Evolutionary conservation across 2,888 invertebrate species (phyloP).

Genomic region (Drosophila setosimentum): DNA sequence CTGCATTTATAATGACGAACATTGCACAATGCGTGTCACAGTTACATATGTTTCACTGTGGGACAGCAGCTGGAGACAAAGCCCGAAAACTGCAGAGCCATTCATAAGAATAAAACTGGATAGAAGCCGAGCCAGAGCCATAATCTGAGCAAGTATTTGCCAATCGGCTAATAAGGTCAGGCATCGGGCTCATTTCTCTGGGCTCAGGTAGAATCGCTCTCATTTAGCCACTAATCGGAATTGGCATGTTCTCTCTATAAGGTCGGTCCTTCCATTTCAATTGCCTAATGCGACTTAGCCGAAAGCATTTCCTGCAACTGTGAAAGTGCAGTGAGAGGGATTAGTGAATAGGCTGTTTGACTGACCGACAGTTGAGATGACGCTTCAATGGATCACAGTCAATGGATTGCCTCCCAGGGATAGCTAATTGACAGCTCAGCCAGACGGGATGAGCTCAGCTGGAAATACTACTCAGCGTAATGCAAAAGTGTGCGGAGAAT

Average conservation of each 20-base stretch:
- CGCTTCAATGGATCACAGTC: slow-evolving; percentile 50
- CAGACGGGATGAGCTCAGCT: slow-evolving; percentile 52
- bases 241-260: slow-evolving; percentile 31
- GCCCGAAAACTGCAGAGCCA: not conserved
- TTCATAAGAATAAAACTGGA: slow-evolving; percentile 23
- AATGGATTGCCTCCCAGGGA: slow-evolving; percentile 13
- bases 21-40: slow-evolving; percentile 42
- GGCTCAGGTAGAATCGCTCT: slow-evolving; percentile 9
- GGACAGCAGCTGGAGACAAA: slow-evolving; percentile 26
- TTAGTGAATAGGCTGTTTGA: slow-evolving; percentile 37
- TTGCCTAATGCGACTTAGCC: slow-evolving; percentile 34
- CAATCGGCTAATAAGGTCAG: slow-evolving; percentile 63
- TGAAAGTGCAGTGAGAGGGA: slow-evolving; percentile 33
- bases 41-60: slow-evolving; percentile 68
- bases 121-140: not conserved
- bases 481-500: not conserved
- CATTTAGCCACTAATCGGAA: slow-evolving; percentile 38
- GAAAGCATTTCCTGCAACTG: slow-evolving; percentile 36
- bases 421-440: slow-evolving; percentile 53
- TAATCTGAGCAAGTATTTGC: slow-evolving; percentile 24
- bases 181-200: not conserved
- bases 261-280: slow-evolving; percentile 42
- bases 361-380: slow-evolving; percentile 26
- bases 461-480: slow-evolving; percentile 26
- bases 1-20: slow-evolving; percentile 45